Base-by-base conservation (phyloP, 2,888 invertebrate genomes). In the Anodontia alba region DNA sequence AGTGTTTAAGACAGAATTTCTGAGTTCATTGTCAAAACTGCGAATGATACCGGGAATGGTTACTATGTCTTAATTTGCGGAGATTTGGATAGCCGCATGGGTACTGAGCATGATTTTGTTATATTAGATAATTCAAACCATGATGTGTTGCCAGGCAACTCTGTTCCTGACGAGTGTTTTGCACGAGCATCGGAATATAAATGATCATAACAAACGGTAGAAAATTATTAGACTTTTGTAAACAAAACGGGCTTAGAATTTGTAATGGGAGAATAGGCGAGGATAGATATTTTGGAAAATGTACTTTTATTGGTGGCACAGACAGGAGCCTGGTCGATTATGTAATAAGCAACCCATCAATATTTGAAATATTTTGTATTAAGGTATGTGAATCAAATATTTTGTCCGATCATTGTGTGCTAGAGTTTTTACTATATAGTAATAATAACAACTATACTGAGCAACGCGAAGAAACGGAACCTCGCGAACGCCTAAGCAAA, bases 301-400 rank as follows among this genome's bases (percentile, higher is more conserved):
- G 26, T 43, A 73, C 62, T 29, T 73, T 26, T 62, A 29, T 62
- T 23, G 75, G 75, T 2, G 3, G 23, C 23, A 49, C 31, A 5
- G 75, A 69, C 29, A 62, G 68, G 3, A 75, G 75, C 38, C 49
- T 75, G 8, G 75, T 75, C 8, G 75, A 75, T 31, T 68, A 75
- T 69, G 75, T 73, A 29, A 23, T 73, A 8, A 29, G 29, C 5
- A 54, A 42, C 20, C 42, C 26, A 2, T 5, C 23, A 8, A 8
- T 54, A 1, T 26, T 54, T 3, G 62, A 73, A 29, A n/a, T 73
- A 10, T 26, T 73, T 36, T 15, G 5, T n/a, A 15, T 49, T 49
- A 20, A n/a, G 5, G 17, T 49, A 15, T 3, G 20, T 49, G 49
- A 49, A 15, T 17, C 49, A n/a, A 75, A 75, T 49, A 75, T 75